Base-by-base conservation (phyloP, 2,888 invertebrate genomes). In the Pheosia tremula region DNA sequence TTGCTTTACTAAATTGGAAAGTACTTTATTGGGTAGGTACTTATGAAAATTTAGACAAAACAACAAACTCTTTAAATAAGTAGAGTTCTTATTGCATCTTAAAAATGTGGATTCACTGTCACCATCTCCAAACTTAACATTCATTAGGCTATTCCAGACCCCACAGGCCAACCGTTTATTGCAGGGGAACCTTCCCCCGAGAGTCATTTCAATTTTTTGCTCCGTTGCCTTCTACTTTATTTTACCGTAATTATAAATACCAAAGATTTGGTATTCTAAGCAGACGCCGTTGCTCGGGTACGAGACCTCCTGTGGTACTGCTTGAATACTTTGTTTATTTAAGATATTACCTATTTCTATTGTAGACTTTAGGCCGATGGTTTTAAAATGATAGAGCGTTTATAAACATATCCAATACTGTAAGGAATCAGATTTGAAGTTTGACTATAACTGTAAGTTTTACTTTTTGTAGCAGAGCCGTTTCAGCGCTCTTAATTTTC, bases 151-250 rank as follows among this genome's bases (percentile, higher is more conserved):
- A 36, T 13, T 13, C 11, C n/a, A 37, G 53, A 53, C 37, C 53
- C 37, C 53, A 36, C 0, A 54, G 39, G 39, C 53, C 53, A 7
- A 39, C 37, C 37, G 10, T 53, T 53, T 9, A 53, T 55, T 55
- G 39, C 55, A 11, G 10, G 53, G 53, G 53, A 11, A 41, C 41
- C 41, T 4, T 4, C 9, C n/a, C 55, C 8, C n/a, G 55, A 11
- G 55, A 55, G 13, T 39, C 39, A n/a, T 39, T 55, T 10, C 41
- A 58, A 58, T 53, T 58, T 53, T 58, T 58, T 58, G 52, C 58
- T 53, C 39, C 36, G 58, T 24, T 49, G 53, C 52, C 10, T 53
- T 38, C 24, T 53, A 38, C 55, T 55, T 39, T 39, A 37, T 55
- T 37, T 55, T 10, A 38, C 38, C 11, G 39, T 55, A 55, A 55